Conservation (phyloP, 2,888 invertebrate genomes). For the Melieria picta region DNA sequence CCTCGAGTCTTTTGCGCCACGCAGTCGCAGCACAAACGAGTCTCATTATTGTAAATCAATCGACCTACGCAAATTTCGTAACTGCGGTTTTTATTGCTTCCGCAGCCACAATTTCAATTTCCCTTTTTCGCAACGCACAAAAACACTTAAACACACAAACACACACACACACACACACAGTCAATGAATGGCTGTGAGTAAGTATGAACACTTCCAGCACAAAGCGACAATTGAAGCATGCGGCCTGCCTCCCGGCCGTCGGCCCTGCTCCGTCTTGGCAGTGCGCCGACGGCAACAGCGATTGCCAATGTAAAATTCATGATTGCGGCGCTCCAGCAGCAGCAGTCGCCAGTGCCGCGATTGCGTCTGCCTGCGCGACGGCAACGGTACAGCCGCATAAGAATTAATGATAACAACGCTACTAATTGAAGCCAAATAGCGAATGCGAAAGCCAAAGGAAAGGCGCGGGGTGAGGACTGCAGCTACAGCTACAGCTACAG, state of each 20-base stretch:
- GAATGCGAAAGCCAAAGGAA: conserved; percentile 26
- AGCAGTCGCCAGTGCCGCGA: background rate
- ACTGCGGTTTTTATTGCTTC: conserved; percentile 43
- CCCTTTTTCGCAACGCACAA: conserved; percentile 30
- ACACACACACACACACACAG: no score
- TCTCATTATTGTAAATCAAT: conserved; percentile 59
- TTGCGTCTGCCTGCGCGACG: background rate
- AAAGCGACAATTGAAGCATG: conserved; percentile 7
- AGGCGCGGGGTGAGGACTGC: no score
- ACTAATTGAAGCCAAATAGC: conserved; percentile 59
- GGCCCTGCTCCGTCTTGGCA: no score
- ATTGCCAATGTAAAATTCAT: conserved; percentile 40
- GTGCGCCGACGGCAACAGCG: background rate
- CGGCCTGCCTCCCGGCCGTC: background rate
- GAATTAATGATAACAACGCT: conserved; percentile 44
- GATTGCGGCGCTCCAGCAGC: conserved; percentile 17
- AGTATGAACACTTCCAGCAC: background rate
- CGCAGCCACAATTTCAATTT: conserved; percentile 44
- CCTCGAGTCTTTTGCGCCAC: conserved; percentile 1
- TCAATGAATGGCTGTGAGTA: background rate
- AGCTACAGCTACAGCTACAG: no score
- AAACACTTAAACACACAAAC: no score
- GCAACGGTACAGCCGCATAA: conserved; percentile 18
- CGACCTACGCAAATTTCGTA: conserved; percentile 46
- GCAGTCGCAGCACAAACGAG: conserved; percentile 41